Evolutionary conservation across 2,888 invertebrate genomes (phyloP), one percentile per base, ranked within the genome.

Genomic region (Anodontia alba): DNA sequence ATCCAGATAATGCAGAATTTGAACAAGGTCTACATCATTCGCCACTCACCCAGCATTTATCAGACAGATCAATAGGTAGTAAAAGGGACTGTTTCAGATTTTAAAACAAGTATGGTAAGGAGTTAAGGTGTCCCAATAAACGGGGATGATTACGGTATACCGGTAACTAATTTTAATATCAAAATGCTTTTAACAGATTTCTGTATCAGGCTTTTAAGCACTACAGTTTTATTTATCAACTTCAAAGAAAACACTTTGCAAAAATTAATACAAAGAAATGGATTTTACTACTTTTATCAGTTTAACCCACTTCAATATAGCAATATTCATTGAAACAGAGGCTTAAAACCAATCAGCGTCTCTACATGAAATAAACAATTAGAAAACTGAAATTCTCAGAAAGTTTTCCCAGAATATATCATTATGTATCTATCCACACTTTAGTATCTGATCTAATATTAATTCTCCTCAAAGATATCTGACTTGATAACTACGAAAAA

Each of bases 191-290:
- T 62, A 62, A 62, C 62, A 62, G 33, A 62, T 33, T 33, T 62
- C 62, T 33, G 62, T 62, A 62, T 62, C 62, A 62, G 23, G 23
- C 33, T 62, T 62, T 62, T 62, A 62, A 62, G 62, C 20, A 62
- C 62, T 29, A 62, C 62, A 62, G 33, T 29, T 62, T 62, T 62
- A 62, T 62, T 62, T 62, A 62, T 62, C 62, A 62, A 62, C 33
- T 33, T 62, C 62, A 62, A 62, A 62, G 62, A 62, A 62, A 62
- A 62, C 17, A 33, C 20, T 29, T 62, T 29, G 23, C 23, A 62
- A 62, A 62, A 62, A 62, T 62, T 62, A 62, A 62, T 62, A 62
- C 17, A 31, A 62, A 33, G 33, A 62, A 62, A 62, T 62, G 62
- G 62, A 62, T 62, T 62, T 62, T 33, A 33, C 29, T 10, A 3